phyloP scores from a whole-genome alignment of 2,113 vertebrate genomes.

The Arizona elegans region DNA sequence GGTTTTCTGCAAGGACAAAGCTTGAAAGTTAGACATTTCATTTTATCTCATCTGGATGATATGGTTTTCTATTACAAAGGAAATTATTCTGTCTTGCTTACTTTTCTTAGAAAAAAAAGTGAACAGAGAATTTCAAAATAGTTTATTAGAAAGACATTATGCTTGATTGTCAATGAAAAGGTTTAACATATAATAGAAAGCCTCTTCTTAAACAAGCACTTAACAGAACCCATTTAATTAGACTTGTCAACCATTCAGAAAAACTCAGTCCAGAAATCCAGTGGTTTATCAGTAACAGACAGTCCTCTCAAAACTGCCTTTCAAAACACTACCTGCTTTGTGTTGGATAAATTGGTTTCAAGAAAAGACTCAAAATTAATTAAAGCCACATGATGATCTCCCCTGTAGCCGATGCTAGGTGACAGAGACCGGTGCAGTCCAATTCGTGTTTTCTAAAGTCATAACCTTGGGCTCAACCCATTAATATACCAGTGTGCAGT shows the following conservation, averaged over 20 bases:
- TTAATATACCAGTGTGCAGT: conserved; percentile 74
- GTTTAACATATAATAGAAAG: conserved; percentile 65
- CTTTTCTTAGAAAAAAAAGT: background rate
- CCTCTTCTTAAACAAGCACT: conserved; percentile 68
- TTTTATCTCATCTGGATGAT: conserved; percentile 21
- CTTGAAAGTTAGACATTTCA: background rate
- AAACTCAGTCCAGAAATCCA: conserved; percentile 54
- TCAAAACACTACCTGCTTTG: conserved; percentile 63
- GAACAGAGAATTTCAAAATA: conserved; percentile 42
- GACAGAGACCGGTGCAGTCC: conserved; percentile 69
- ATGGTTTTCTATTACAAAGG: conserved; percentile 7
- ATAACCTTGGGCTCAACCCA: conserved; percentile 66
- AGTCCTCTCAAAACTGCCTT: conserved; percentile 53
- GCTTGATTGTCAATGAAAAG: conserved; percentile 69
- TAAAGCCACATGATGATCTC: conserved; percentile 73
- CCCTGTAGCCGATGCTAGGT: conserved; percentile 62
- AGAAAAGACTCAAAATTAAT: conserved; percentile 76
- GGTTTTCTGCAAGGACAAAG: conserved; percentile 17
- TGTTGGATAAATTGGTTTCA: conserved; percentile 70
- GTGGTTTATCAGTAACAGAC: conserved; percentile 62
- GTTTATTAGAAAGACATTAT: conserved; percentile 53
- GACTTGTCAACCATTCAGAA: conserved; percentile 62
- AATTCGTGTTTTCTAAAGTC: conserved; percentile 77
- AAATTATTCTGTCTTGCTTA: background rate
- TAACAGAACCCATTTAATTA: conserved; percentile 71